Evolutionary conservation across 2,113 vertebrate species (phyloP).

Genomic region (Megaleporinus macrocephalus): DNA sequence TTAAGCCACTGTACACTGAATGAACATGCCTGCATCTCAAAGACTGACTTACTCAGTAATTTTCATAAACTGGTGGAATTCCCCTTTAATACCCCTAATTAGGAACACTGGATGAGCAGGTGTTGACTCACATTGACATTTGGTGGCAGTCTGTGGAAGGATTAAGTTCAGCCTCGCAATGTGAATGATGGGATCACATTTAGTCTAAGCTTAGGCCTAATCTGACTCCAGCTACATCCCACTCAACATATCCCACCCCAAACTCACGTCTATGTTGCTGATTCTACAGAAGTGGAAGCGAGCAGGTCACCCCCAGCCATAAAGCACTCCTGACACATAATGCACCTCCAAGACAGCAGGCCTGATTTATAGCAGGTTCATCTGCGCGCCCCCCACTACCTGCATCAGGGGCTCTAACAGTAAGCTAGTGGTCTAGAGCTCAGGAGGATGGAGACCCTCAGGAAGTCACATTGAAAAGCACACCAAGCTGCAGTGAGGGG

Average conservation of each 20-base stretch:
- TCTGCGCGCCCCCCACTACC: not conserved
- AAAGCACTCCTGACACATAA: not conserved
- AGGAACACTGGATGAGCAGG: not conserved
- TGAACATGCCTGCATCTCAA: too few relatives aligned
- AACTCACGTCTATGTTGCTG: not conserved
- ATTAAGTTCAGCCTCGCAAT: too few relatives aligned
- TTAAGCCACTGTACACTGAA: too few relatives aligned
- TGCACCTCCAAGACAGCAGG: not conserved
- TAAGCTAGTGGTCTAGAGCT: not conserved
- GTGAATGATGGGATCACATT: not conserved
- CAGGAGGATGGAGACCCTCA: not conserved
- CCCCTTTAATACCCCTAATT: not conserved
- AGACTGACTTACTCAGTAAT: too few relatives aligned
- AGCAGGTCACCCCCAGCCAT: not conserved
- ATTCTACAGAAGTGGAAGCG: not conserved
- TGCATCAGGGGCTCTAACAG: not conserved
- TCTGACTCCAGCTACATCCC: too few relatives aligned
- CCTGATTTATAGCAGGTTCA: not conserved
- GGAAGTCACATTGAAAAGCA: conserved; percentile 63
- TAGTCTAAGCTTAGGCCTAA: not conserved
- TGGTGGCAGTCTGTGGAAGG: too few relatives aligned
- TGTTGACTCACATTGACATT: not conserved
- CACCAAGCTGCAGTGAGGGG: conserved; percentile 32
- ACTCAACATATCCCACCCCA: not conserved
- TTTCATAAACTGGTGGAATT: not conserved